These are phyloP conservation scores for Pentamera pediparva DNA, from an alignment of 53 echinoderm and acorn worm genomes.

Conservation along the genomic window DNA sequence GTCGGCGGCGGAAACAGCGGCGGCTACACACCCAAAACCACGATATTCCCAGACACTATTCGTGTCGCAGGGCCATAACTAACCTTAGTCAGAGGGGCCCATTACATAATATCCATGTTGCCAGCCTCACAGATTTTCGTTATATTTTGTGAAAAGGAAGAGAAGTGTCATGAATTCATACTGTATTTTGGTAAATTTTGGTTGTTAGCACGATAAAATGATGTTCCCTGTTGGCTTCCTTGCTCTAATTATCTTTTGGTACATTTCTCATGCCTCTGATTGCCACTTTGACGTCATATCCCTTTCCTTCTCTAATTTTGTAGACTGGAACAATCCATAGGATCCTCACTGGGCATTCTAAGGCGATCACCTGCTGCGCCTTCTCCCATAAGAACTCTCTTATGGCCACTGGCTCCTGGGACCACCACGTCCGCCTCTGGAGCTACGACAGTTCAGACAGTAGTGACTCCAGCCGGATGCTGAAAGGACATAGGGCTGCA, in stretches of 20 bases:
- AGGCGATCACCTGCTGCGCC: constrained; percentile 78
- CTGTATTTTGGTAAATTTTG: too few relatives aligned
- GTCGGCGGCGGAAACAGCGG: too few relatives aligned
- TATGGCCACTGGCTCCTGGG: constrained; percentile 94
- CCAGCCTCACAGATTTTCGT: too few relatives aligned
- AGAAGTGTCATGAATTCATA: too few relatives aligned
- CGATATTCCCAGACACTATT: too few relatives aligned
- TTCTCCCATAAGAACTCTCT: constrained; percentile 62
- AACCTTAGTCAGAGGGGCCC: too few relatives aligned
- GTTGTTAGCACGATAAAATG: too few relatives aligned
- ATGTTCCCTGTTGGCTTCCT: neutral
- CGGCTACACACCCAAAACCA: too few relatives aligned
- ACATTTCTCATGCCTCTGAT: neutral
- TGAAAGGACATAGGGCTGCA: constrained; percentile 72
- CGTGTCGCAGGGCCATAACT: too few relatives aligned
- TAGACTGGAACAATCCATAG: constrained; percentile 78
- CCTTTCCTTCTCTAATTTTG: neutral
- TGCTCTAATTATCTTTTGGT: neutral
- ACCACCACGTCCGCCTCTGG: constrained; percentile 85
- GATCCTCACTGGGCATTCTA: constrained; percentile 74
- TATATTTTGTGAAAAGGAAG: too few relatives aligned
- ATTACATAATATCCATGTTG: too few relatives aligned
- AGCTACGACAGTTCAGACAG: constrained; percentile 33
- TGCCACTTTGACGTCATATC: neutral
- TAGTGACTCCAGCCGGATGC: constrained; percentile 47